phyloP scores from a whole-genome alignment of 2,113 vertebrate species.

The Piprites chloris region DNA sequence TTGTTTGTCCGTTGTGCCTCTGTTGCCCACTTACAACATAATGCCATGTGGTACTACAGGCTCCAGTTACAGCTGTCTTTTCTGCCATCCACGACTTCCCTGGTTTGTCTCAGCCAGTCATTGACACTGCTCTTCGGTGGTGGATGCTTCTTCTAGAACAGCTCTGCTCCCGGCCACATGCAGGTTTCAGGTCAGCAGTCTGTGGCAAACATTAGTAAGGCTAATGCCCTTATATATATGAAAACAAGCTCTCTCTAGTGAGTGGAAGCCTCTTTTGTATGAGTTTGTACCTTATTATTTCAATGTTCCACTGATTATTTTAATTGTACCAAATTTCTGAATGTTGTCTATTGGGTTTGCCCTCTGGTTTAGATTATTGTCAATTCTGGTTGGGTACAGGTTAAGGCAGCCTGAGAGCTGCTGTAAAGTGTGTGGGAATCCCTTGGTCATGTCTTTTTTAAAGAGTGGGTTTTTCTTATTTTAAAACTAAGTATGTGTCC shows the following conservation, averaged over 20 bases:
- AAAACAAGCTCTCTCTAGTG: neutral
- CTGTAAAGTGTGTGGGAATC: neutral
- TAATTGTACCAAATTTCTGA: neutral
- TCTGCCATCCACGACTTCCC: fast-evolving
- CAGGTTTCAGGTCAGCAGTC: neutral
- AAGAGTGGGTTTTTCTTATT: neutral
- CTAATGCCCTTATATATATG: neutral
- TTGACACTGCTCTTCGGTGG: neutral
- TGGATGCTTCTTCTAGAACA: fast-evolving
- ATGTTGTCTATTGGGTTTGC: neutral
- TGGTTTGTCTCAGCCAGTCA: neutral
- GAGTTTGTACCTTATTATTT: neutral
- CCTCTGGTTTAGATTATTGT: neutral
- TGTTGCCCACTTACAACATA: fast-evolving
- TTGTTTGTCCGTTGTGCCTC: neutral
- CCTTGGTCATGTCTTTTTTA: neutral
- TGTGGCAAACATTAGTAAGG: neutral
- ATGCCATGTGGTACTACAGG: fast-evolving
- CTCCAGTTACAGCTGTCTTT: neutral
- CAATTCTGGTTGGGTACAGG: neutral
- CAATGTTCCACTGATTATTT: neutral
- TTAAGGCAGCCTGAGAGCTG: neutral
- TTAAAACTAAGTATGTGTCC: neutral
- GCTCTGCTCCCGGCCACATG: neutral
- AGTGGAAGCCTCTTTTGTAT: neutral